A percentile compares a stretch with the other conserved stretches of the same genome.
phyloP scores from a whole-genome alignment of 2,797 vertebrate genomes.

The Rhadinocentrus ornatus region DNA sequence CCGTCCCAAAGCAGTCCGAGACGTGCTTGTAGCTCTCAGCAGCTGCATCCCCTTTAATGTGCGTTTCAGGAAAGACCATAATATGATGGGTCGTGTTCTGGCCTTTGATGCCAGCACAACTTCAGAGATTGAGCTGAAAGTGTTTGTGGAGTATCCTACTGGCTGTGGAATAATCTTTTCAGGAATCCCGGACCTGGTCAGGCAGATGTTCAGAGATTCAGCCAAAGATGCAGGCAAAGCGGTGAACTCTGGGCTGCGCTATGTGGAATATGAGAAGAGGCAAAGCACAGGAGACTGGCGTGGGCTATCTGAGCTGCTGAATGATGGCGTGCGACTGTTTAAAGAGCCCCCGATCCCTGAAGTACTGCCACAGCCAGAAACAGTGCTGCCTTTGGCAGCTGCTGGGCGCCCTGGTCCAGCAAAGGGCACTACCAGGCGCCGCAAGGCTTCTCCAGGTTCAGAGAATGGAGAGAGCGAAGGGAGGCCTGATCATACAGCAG shows the following conservation, averaged over 20 bases:
- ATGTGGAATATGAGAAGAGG: conserved; percentile 91
- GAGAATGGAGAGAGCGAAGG: conserved; percentile 82
- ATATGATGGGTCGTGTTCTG: conserved; percentile 84
- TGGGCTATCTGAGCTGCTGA: conserved; percentile 87
- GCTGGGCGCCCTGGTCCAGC: conserved; percentile 67
- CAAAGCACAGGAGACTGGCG: conserved; percentile 90
- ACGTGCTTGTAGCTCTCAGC: conserved; percentile 84
- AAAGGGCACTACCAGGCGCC: conserved; percentile 75
- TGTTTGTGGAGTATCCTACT: conserved; percentile 89
- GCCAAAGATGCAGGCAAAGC: conserved; percentile 88
- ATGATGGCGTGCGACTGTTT: conserved; percentile 87
- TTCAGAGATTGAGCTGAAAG: conserved; percentile 88
- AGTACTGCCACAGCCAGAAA: conserved; percentile 87
- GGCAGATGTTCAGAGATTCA: conserved; percentile 91
- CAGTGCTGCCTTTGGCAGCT: conserved; percentile 75
- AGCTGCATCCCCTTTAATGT: conserved; percentile 89
- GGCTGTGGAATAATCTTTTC: conserved; percentile 89
- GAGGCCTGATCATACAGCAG: conserved; percentile 78
- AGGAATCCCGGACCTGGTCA: conserved; percentile 84
- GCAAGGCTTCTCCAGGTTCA: conserved; percentile 79
- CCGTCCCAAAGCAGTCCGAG: conserved; percentile 84
- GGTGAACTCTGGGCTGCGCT: conserved; percentile 89
- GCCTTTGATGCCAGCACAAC: conserved; percentile 86
- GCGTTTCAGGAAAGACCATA: conserved; percentile 92
- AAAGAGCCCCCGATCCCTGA: conserved; percentile 85